phyloP scores from a whole-genome alignment of 2,113 vertebrate genomes.

The Lathamus discolor region DNA sequence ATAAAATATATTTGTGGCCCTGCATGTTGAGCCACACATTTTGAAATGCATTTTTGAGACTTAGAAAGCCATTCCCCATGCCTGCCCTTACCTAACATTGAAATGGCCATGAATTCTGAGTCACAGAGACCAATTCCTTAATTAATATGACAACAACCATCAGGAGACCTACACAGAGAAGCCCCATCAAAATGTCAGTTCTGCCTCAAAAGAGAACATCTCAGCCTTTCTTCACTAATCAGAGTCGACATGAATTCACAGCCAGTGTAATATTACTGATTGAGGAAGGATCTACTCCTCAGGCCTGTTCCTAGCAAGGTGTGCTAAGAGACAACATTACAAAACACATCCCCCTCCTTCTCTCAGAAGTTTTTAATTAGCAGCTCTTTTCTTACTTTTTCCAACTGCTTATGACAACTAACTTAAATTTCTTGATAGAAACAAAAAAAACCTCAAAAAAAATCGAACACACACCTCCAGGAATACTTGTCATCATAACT shows the following conservation, averaged over 20 bases:
- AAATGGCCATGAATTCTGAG: neutral
- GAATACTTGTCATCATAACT: neutral
- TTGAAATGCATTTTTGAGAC: neutral
- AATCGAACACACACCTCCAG: neutral
- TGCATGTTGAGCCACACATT: neutral
- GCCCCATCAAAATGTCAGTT: neutral
- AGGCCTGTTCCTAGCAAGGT: neutral
- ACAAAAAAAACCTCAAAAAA: no score
- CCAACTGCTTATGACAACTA: neutral
- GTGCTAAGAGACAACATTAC: neutral
- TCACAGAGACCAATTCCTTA: neutral
- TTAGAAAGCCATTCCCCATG: neutral
- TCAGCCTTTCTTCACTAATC: neutral
- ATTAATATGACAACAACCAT: neutral
- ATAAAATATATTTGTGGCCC: neutral
- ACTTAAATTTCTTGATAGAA: neutral
- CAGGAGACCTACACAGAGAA: neutral
- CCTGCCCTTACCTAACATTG: neutral
- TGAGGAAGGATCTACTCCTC: neutral
- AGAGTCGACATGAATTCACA: neutral
- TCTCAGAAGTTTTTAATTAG: neutral
- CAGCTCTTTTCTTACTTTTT: neutral
- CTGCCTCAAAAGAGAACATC: neutral
- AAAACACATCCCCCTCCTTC: neutral
- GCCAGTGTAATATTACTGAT: neutral